phyloP scores from a whole-genome alignment of 1,140 invertebrate species.

The Calliphora vicina region DNA sequence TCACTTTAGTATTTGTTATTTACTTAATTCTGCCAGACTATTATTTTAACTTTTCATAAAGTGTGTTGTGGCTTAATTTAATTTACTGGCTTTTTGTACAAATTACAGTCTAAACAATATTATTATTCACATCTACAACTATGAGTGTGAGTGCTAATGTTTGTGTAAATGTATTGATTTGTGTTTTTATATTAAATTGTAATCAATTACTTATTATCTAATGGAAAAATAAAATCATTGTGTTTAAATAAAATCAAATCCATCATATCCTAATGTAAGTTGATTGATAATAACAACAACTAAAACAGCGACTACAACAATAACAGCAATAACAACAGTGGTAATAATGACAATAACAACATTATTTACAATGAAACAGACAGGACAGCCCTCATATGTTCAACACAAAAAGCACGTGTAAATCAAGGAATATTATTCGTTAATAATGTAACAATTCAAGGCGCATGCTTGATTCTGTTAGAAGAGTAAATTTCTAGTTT shows the following conservation, averaged over 20 bases:
- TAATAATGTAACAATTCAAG: conserved; percentile 15
- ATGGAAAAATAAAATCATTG: conserved; percentile 2
- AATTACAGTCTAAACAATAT: too few species aligned
- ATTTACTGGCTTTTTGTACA: too few species aligned
- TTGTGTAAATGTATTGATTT: too few species aligned
- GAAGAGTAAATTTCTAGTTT: not conserved
- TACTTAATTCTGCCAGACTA: too few species aligned
- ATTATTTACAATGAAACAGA: not conserved
- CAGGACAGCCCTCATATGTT: conserved; percentile 31
- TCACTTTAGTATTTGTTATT: too few species aligned
- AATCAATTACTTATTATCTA: conserved; percentile 10
- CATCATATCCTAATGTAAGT: conserved; percentile 6
- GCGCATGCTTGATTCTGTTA: not conserved
- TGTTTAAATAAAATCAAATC: conserved; percentile 4
- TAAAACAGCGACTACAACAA: not conserved
- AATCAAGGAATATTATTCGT: conserved; percentile 28
- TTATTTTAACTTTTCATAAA: too few species aligned
- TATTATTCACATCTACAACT: too few species aligned
- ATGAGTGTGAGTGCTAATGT: too few species aligned
- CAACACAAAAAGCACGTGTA: conserved; percentile 27
- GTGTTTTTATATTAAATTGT: not conserved
- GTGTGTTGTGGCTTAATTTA: too few species aligned
- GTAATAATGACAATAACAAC: conserved; percentile 3
- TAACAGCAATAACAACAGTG: not conserved
- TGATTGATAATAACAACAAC: conserved; percentile 20